Conservation (phyloP, 2,113 vertebrate species). For the Phalacrocorax brasilianus region DNA sequence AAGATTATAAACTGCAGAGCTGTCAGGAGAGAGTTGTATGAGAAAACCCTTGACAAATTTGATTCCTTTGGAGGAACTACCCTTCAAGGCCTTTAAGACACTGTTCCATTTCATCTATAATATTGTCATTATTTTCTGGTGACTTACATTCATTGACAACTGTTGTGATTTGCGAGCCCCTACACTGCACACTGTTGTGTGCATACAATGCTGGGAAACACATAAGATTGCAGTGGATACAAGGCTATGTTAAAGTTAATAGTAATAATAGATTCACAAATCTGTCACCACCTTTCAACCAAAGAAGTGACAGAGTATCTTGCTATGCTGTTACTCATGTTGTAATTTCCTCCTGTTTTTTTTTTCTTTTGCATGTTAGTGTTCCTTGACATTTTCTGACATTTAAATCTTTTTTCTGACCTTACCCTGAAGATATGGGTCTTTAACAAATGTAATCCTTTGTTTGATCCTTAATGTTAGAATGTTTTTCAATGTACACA, state of each 20-base stretch:
- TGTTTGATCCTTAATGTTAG: background rate
- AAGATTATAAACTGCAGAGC: rapidly evolving
- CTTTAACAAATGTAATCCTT: background rate
- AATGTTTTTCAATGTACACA: background rate
- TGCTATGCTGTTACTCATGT: background rate
- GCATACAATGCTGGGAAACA: background rate
- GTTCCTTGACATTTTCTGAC: background rate
- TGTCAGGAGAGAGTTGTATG: background rate
- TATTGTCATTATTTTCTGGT: background rate
- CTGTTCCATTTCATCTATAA: background rate
- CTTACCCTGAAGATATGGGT: background rate
- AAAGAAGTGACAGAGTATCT: background rate
- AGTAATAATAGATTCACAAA: background rate
- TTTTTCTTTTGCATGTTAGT: background rate
- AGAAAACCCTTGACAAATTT: background rate
- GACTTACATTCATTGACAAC: background rate
- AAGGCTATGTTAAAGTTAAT: background rate
- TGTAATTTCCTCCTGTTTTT: background rate
- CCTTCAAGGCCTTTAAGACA: background rate
- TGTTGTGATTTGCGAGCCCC: background rate
- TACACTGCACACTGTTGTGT: too few relatives aligned
- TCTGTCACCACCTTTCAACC: background rate
- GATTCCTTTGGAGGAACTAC: background rate
- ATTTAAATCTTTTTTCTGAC: background rate
- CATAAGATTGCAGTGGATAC: background rate